Evolutionary conservation across 2,797 vertebrate genomes (phyloP).

Genomic region (Monodelphis domestica): DNA sequence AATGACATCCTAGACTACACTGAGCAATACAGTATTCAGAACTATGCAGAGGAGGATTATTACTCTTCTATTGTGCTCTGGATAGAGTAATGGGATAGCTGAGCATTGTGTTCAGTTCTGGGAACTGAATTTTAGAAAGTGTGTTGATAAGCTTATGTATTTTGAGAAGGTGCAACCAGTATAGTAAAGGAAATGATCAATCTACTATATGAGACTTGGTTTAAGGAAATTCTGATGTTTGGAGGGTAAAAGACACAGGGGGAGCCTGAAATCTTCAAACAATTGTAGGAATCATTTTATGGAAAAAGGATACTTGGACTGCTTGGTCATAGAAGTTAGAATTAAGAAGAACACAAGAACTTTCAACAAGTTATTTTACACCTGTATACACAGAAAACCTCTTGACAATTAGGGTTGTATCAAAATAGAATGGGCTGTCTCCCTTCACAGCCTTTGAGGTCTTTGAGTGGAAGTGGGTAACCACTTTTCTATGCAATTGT

Average conservation of each 20-base stretch:
- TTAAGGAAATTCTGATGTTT: neutral
- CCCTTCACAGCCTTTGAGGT: neutral
- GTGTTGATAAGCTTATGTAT: neutral
- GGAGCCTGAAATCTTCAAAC: neutral
- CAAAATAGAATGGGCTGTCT: neutral
- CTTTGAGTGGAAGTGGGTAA: neutral
- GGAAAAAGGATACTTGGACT: neutral
- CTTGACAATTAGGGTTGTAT: neutral
- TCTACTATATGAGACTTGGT: neutral
- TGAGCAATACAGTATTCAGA: neutral
- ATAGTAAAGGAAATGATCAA: neutral
- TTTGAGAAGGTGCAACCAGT: neutral
- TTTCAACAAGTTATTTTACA: neutral
- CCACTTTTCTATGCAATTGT: neutral
- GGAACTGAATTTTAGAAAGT: neutral
- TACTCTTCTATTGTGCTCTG: neutral
- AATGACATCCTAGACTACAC: neutral
- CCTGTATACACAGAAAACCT: neutral
- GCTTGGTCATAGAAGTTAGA: neutral
- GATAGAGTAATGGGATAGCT: neutral
- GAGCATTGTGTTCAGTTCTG: neutral
- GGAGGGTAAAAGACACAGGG: neutral
- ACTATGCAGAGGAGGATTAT: neutral
- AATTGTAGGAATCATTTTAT: neutral
- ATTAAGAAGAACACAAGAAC: neutral